A percentile compares a stretch with the other conserved stretches of the same genome.
Conservation (phyloP, 2,113 vertebrate species). For the Panurus biarmicus region DNA sequence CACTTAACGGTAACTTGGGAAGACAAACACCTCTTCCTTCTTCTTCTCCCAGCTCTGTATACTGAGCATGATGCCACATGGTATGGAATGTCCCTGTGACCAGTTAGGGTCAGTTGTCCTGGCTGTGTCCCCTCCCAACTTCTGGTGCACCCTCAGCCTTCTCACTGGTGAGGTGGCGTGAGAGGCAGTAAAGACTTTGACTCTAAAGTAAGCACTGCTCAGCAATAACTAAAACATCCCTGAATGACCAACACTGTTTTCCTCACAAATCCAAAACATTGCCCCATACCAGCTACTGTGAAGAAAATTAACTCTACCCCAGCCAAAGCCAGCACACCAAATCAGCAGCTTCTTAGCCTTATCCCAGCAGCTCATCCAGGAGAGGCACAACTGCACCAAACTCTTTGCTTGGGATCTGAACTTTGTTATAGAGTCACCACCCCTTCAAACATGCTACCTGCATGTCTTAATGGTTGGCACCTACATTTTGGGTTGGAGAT, state of each 20-base stretch:
- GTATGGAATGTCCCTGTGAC: neutral
- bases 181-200: neutral
- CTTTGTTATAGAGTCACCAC: neutral
- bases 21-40: neutral
- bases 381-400: neutral
- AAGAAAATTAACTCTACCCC: neutral
- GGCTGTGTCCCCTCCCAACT: neutral
- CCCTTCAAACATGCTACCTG: fast-evolving
- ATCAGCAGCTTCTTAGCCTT: neutral
- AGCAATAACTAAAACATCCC: neutral
- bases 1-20: neutral
- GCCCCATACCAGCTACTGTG: neutral
- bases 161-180: fast-evolving
- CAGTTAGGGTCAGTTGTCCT: neutral
- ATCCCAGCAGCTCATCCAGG: neutral
- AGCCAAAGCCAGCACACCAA: neutral
- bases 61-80: neutral
- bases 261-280: neutral
- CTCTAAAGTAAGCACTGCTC: neutral
- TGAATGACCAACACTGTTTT: neutral
- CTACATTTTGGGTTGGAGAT: neutral
- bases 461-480: neutral
- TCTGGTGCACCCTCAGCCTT: fast-evolving
- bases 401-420: neutral
- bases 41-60: neutral